Base-by-base conservation (phyloP, 1,140 invertebrate species). In the Polypedilum pembai region DNA sequence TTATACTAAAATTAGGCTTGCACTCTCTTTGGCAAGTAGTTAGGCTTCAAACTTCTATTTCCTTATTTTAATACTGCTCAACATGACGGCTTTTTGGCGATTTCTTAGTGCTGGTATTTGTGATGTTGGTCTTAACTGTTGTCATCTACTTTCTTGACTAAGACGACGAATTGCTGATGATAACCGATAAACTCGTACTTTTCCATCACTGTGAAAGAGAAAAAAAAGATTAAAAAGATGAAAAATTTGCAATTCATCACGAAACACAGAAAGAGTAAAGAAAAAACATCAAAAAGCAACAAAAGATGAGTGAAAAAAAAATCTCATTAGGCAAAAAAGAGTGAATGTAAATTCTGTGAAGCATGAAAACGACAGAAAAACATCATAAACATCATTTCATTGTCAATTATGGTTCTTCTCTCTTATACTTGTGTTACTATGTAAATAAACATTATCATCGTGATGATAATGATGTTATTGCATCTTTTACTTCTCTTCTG, bases 11-110 rank as follows among this genome's bases (percentile, higher is more conserved):
- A 33, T 33, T 33, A 33, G 24, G 24, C 24, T 33, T 33, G 24
- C 24, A 33, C 24, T 33, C 24, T 33, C 24, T 33, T 33, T 33
- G 24, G 24, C 24, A 33, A 33, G 24, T 33, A n/a, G n/a, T 33
- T 33, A 33, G 24, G 24, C 8, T 45, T 8, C 41, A 45, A 45
- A 3, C 41, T 45, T 45, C 8, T 12, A 45, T 45, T 12, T 12
- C 12, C 45, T 69, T 69, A 21, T 18, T 21, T 69, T 69, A 21
- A 69, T 69, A 69, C 65, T 69, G 65, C n/a, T 56, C 45, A 56
- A 12, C 15, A 20, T 3, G 7, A 56, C 20, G 65, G 20, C 17
- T 69, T 69, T 21, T 18, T 69, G 65, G 18, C 65, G 65, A 69
- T 69, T 69, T 69, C 45, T 12, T 20, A 18, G 3, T 21, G 65